These are phyloP conservation scores for Tipula unca DNA, from an alignment of 2,888 invertebrate genomes.

Conservation along the genomic window DNA sequence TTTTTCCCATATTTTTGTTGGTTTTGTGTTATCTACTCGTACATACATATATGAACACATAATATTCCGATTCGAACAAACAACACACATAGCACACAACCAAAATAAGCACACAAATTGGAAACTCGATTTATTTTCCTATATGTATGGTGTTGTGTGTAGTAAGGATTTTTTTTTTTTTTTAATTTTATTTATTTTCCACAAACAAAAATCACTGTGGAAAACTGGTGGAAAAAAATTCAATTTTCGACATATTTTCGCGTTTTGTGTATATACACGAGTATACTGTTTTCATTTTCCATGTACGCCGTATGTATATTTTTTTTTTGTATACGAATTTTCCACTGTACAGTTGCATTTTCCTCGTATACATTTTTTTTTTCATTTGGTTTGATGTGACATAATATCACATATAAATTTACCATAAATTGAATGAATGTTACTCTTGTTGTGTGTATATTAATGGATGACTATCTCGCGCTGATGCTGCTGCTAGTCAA, in stretches of 20 bases:
- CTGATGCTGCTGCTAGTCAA: not conserved
- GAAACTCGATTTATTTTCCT: constrained; percentile 8
- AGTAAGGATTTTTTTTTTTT: not conserved
- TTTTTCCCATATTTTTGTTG: constrained; percentile 2
- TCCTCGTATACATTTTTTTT: not conserved
- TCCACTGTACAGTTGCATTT: not conserved
- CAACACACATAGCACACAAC: not conserved
- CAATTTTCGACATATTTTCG: constrained; percentile 19
- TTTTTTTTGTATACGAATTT: not conserved
- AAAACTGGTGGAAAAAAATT: constrained; percentile 3
- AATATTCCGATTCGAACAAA: not conserved
- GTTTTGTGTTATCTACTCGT: not conserved
- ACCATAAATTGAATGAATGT: not conserved
- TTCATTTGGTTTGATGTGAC: not conserved
- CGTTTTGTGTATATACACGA: not conserved
- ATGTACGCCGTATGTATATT: not conserved
- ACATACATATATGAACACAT: not conserved
- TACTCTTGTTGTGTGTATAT: not conserved
- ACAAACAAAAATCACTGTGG: constrained; percentile 17
- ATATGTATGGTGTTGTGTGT: not conserved
- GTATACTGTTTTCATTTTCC: not conserved
- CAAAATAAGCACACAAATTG: constrained; percentile 14
- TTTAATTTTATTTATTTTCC: not conserved
- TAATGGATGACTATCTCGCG: not conserved
- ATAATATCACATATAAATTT: constrained; percentile 2